phyloP scores from a whole-genome alignment of 1,140 invertebrate genomes.

The Elysia chlorotica region DNA sequence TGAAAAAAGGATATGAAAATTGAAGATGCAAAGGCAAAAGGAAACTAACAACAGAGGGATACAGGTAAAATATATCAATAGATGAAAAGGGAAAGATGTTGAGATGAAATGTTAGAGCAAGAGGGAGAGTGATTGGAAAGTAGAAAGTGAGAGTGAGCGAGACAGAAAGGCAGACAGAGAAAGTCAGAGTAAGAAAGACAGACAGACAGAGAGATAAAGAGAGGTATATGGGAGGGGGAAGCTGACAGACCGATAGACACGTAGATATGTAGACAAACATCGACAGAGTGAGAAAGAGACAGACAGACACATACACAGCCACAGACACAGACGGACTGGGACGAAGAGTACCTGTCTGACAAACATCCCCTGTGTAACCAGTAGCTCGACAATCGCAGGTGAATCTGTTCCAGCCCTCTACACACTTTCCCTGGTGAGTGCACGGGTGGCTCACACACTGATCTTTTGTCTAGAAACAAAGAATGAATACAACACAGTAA shows the following conservation, averaged over 20 bases:
- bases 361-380: slow-evolving; percentile 79
- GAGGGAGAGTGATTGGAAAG: not conserved
- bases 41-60: too few species aligned
- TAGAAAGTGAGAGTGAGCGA: not conserved
- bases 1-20: too few species aligned
- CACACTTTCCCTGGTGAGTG: slow-evolving; percentile 86
- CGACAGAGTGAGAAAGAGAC: slow-evolving; percentile 1
- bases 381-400: slow-evolving; percentile 94
- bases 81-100: not conserved
- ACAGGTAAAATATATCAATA: too few species aligned
- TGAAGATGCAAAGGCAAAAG: too few species aligned
- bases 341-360: slow-evolving; percentile 58
- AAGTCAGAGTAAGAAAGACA: slow-evolving; percentile 1
- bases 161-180: not conserved
- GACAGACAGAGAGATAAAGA: slow-evolving; percentile 10
- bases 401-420: slow-evolving; percentile 95
- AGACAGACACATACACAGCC: not conserved
- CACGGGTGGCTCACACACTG: slow-evolving; percentile 91
- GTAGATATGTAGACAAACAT: not conserved
- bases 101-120: not conserved
- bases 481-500: too few species aligned
- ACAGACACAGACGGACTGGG: too few species aligned
- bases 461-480: slow-evolving; percentile 61
- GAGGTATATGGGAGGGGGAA: too few species aligned
- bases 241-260: slow-evolving; percentile 2